phyloP scores from a whole-genome alignment of 2,113 vertebrate genomes.

The Podarcis raffonei region DNA sequence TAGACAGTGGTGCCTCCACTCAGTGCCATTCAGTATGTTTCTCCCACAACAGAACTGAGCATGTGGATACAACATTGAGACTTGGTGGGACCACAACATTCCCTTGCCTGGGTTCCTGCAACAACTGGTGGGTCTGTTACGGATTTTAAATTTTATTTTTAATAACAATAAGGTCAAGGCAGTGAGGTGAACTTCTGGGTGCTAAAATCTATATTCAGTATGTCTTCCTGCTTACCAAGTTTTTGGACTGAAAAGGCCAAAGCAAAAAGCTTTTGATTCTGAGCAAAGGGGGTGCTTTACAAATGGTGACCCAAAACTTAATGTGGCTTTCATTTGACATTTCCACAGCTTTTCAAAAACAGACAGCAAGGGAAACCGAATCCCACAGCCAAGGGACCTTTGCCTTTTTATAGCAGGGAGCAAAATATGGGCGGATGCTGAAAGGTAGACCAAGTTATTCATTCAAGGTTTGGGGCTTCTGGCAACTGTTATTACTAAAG shows the following conservation, averaged over 20 bases:
- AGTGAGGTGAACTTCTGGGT: not conserved
- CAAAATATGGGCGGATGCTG: constrained; percentile 5
- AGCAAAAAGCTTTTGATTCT: not conserved
- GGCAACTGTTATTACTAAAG: constrained; percentile 23
- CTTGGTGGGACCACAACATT: not conserved
- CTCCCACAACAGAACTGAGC: not conserved
- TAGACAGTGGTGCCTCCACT: not conserved
- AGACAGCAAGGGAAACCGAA: constrained; percentile 6
- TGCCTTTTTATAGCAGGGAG: constrained; percentile 12
- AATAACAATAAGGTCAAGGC: no score
- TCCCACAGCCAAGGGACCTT: not conserved
- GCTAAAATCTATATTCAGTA: not conserved
- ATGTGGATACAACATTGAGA: not conserved
- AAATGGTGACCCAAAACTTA: not conserved
- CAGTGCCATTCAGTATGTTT: not conserved
- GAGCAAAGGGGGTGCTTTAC: not conserved
- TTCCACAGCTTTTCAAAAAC: not conserved
- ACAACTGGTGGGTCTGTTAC: not conserved
- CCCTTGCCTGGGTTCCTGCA: not conserved
- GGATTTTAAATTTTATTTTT: not conserved
- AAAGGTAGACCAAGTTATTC: constrained; percentile 12
- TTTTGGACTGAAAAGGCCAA: not conserved
- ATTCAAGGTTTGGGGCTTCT: constrained; percentile 37
- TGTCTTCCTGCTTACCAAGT: not conserved
- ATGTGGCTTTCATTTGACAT: not conserved